Evolutionary conservation across 2,113 vertebrate genomes (phyloP), one percentile per base, ranked within the genome.

Genomic region (Chrysochloris asiatica): DNA sequence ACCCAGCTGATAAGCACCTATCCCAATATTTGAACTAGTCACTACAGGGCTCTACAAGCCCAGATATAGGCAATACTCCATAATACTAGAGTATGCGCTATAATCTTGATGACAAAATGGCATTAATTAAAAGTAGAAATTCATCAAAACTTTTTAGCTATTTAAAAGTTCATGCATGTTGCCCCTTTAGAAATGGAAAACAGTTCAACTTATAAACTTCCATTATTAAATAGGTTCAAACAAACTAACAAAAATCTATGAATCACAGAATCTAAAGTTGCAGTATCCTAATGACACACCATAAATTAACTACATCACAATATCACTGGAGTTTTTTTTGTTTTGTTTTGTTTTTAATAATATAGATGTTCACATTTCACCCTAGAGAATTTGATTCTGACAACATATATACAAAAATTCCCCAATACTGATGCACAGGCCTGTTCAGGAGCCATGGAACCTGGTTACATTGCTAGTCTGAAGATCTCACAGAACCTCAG

Each of bases 281-380:
- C 33, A 50, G 19, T 21, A 36, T 16, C 86, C 48, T 77, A 82
- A 84, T 82, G 16, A 43, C n/a, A 63, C 36, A 22, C 50, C 38
- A 59, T 13, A 75, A 3, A 43, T 1, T 56, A 13, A 7, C 80
- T 50, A 36, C 3, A 69, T 75, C 33, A 84, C 24, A 63, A 8
- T n/a, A n/a, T 78, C 50, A 78, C 17, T 28, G 17, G 26, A 88
- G 36, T 4, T n/a, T n/a, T n/a, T n/a, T n/a, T n/a, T n/a, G n/a
- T n/a, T n/a, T n/a, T 16, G 21, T 59, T n/a, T n/a, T n/a, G 54
- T 63, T 79, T 77, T 81, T 78, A 80, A 85, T 85, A 85, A 54
- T 61, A 52, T 2, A 77, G 30, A 88, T 61, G 88, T 48, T 69
- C 76, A 87, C 59, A 61, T 19, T 91, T 69, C 56, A 17, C 19